Conservation (phyloP, 2,797 vertebrate species). For the Notolabrus celidotus region DNA sequence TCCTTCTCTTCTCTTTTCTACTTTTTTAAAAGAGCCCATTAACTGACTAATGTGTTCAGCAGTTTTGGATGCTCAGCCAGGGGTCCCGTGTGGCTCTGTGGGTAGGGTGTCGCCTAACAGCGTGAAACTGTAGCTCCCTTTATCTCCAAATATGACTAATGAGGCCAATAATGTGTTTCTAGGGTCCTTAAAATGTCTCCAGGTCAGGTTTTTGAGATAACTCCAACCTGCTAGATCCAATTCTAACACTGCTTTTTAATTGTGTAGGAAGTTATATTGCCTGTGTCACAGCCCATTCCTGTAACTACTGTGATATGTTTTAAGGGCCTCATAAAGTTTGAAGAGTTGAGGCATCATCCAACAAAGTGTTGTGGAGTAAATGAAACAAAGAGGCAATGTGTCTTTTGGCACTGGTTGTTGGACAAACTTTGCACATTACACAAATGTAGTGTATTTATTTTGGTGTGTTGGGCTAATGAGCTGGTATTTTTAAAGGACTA, state of each 20-base stretch:
- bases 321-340: constrained; percentile 27
- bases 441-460: neutral
- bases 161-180: constrained; percentile 47
- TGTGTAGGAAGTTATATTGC: constrained; percentile 33
- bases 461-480: neutral
- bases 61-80: constrained; percentile 59
- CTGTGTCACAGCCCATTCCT: constrained; percentile 45
- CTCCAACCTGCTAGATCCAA: constrained; percentile 27
- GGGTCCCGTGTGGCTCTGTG: constrained; percentile 43
- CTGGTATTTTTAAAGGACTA: neutral
- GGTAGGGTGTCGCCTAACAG: constrained; percentile 56
- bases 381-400: neutral
- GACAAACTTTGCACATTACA: neutral
- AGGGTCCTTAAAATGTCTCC: constrained; percentile 27
- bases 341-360: constrained; percentile 8
- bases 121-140: constrained; percentile 29
- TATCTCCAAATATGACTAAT: constrained; percentile 46
- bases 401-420: constrained; percentile 5
- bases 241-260: constrained; percentile 40
- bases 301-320: constrained; percentile 45
- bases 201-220: constrained; percentile 28
- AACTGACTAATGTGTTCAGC: constrained; percentile 72
- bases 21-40: constrained; percentile 57
- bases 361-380: constrained; percentile 16
- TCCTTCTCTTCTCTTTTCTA: constrained; percentile 31